phyloP scores from a whole-genome alignment of 2,888 invertebrate genomes.

The Acanthoscelides obtectus region DNA sequence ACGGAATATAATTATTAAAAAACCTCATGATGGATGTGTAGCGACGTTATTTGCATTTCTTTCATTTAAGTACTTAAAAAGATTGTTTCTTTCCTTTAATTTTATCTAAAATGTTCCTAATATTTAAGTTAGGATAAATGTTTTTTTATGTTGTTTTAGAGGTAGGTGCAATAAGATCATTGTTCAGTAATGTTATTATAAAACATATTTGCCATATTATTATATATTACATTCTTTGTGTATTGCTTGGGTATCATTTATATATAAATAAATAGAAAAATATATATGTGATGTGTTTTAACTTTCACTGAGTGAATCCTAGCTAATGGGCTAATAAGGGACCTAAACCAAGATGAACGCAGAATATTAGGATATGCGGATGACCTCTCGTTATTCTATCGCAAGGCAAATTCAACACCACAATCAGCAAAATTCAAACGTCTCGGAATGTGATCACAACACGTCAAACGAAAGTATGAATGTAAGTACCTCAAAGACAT shows the following conservation, averaged over 20 bases:
- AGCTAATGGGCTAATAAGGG: no score
- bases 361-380: no score
- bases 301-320: no score
- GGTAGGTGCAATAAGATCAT: conserved; percentile 49
- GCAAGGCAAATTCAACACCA: no score
- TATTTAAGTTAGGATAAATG: conserved; percentile 32
- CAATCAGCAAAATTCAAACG: no score
- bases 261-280: conserved; percentile 41
- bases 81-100: conserved; percentile 23
- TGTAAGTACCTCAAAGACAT: no score
- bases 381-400: no score
- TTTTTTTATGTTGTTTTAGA: conserved; percentile 40
- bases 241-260: conserved; percentile 50
- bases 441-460: no score
- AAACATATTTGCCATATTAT: conserved; percentile 49
- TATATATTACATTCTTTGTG: conserved; percentile 46
- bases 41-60: conserved; percentile 41
- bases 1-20: conserved; percentile 16
- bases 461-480: no score
- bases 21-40: conserved; percentile 22
- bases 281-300: background rate
- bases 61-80: conserved; percentile 29
- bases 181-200: conserved; percentile 42
- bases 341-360: no score
- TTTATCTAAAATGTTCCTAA: conserved; percentile 44